Evolutionary conservation across 2,797 vertebrate genomes (phyloP).

Genomic region (Esox lucius): DNA sequence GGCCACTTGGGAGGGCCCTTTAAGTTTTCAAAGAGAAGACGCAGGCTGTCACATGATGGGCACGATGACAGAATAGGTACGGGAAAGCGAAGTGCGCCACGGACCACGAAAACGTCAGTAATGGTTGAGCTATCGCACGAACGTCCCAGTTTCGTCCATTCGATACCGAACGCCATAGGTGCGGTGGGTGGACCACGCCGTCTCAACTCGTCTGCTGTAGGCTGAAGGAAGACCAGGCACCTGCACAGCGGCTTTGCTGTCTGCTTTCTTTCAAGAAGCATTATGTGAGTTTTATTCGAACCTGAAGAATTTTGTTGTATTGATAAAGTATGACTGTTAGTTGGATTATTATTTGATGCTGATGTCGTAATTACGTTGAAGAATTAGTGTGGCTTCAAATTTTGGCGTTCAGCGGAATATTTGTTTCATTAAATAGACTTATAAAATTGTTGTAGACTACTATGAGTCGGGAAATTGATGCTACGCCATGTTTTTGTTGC

Average conservation of each 20-base stretch:
- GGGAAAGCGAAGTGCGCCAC: background rate
- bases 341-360: background rate
- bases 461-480: background rate
- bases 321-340: background rate
- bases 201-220: background rate
- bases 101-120: background rate
- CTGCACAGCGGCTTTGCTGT: background rate
- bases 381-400: background rate
- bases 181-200: background rate
- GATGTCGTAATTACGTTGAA: background rate
- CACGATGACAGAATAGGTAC: background rate
- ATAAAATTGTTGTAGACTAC: background rate
- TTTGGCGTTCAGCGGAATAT: background rate
- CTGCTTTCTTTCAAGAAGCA: background rate
- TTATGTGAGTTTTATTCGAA: too few species aligned
- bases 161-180: background rate
- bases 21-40: background rate
- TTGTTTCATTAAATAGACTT: background rate
- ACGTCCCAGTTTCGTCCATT: background rate
- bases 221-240: background rate
- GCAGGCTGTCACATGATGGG: background rate
- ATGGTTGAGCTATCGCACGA: background rate
- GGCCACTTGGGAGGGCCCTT: background rate
- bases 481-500: slow-evolving; percentile 5
- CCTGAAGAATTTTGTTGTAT: background rate